phyloP scores from a whole-genome alignment of 2,797 vertebrate species.

The Syngnathus rostellatus region DNA sequence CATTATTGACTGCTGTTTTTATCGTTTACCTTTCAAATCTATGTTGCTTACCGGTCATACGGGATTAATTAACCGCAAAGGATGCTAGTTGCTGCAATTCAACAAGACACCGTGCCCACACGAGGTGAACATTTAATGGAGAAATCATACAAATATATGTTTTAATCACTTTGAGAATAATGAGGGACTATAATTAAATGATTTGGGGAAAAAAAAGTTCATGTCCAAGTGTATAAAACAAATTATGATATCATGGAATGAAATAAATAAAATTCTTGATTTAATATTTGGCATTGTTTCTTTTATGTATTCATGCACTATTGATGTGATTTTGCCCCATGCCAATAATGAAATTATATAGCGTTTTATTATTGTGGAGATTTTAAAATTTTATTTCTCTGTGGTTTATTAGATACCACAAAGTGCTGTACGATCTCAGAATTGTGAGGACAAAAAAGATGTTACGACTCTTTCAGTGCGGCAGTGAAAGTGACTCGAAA shows the following conservation, averaged over 20 bases:
- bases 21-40: conserved; percentile 40
- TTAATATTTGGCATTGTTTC: not conserved
- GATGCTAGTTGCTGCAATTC: conserved; percentile 37
- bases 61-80: conserved; percentile 46
- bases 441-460: not conserved
- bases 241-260: not conserved
- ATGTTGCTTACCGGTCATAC: conserved; percentile 37
- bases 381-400: not conserved
- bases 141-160: not conserved
- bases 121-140: conserved; percentile 3
- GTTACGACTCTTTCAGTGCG: too few species aligned
- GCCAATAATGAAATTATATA: not conserved
- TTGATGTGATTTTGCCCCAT: not conserved
- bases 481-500: too few species aligned
- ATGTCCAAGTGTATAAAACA: not conserved
- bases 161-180: conserved; percentile 1
- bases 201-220: not conserved
- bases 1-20: conserved; percentile 44
- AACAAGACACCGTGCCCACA: conserved; percentile 21
- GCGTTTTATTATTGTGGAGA: not conserved
- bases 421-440: not conserved
- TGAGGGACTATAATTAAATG: not conserved
- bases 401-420: not conserved
- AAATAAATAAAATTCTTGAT: not conserved
- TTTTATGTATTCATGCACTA: not conserved